Evolutionary conservation across 2,888 invertebrate genomes (phyloP).

Genomic region (Parthenolecanium corni): DNA sequence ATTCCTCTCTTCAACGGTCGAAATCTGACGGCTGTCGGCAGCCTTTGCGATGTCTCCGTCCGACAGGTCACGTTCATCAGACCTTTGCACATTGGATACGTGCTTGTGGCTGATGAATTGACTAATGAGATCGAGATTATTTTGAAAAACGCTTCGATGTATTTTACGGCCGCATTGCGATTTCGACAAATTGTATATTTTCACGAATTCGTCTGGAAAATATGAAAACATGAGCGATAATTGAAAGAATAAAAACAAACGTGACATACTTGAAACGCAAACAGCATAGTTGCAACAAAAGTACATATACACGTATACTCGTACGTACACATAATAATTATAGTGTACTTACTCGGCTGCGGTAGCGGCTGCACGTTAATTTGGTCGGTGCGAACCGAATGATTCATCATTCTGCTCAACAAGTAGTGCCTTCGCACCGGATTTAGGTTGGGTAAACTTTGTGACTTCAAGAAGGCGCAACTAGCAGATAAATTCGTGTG

Average conservation of each 20-base stretch:
- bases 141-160: constrained; percentile 37
- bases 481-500: constrained; percentile 6
- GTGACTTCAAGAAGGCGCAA: constrained; percentile 25
- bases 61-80: neutral
- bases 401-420: constrained; percentile 13
- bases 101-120: constrained; percentile 67
- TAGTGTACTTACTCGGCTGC: constrained; percentile 10
- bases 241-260: too few relatives aligned
- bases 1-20: neutral
- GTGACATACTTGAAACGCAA: too few relatives aligned
- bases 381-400: constrained; percentile 3
- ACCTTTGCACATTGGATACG: neutral
- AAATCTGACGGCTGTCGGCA: neutral
- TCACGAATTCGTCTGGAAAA: constrained; percentile 8
- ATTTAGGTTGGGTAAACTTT: constrained; percentile 32
- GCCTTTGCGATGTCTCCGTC: neutral
- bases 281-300: too few relatives aligned
- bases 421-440: constrained; percentile 20
- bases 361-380: constrained; percentile 3
- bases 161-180: constrained; percentile 22
- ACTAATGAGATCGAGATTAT: constrained; percentile 62
- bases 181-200: constrained; percentile 26
- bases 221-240: too few relatives aligned
- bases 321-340: too few relatives aligned
- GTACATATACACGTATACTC: too few relatives aligned